phyloP scores from a whole-genome alignment of 1,140 invertebrate genomes.

The Trachelipus rathkii region DNA sequence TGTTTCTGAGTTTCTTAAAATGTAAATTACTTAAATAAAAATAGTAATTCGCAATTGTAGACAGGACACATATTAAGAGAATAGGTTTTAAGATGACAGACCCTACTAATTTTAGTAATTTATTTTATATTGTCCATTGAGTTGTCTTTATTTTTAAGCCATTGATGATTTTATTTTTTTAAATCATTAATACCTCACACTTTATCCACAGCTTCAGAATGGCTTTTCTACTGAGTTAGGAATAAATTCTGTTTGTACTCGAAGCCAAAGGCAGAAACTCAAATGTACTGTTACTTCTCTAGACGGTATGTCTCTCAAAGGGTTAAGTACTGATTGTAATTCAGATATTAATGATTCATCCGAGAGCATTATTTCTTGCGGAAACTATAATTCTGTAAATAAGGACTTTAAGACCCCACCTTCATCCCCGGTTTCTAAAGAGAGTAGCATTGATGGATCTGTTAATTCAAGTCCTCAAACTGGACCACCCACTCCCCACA shows the following conservation, averaged over 20 bases:
- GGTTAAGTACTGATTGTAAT: neutral
- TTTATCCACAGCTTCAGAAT: neutral
- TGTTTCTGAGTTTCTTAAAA: too few species aligned
- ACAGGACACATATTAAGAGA: too few species aligned
- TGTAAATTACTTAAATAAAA: too few species aligned
- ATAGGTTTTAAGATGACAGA: too few species aligned
- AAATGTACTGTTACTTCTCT: neutral
- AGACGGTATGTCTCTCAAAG: neutral
- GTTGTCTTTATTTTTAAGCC: too few species aligned
- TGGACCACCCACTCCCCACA: conserved; percentile 44
- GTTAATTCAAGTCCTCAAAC: conserved; percentile 28
- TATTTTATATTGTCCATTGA: too few species aligned
- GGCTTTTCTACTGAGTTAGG: neutral
- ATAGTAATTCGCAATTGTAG: too few species aligned
- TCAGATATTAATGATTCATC: neutral
- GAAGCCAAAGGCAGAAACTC: neutral
- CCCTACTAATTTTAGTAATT: too few species aligned
- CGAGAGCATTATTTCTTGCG: neutral
- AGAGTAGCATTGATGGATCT: conserved; percentile 26
- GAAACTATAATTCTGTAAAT: neutral
- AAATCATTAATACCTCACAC: neutral
- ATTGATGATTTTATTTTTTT: too few species aligned
- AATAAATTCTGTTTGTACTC: conserved; percentile 1
- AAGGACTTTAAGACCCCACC: conserved; percentile 13
- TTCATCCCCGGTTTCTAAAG: neutral